A percentile compares a stretch with the other conserved stretches of the same genome.
Conservation (phyloP, 2,797 vertebrate species). For the Notoglanidium macrostoma region DNA sequence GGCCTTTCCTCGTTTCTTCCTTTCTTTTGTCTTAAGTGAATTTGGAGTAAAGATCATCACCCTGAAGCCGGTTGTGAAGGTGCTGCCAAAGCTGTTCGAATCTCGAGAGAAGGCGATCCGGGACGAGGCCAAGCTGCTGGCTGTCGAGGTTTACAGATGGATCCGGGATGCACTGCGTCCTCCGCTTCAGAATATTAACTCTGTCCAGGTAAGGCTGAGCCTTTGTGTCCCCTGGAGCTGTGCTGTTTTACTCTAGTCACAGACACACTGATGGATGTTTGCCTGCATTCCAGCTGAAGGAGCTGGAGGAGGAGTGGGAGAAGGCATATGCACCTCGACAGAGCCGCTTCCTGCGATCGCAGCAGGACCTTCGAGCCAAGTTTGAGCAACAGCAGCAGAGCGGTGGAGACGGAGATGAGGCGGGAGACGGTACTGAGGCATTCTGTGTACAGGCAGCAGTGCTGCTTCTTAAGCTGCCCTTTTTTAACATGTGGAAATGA, state of each 20-base stretch:
- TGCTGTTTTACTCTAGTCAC: neutral
- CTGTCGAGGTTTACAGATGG: slow-evolving; percentile 95
- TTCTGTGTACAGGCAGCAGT: neutral
- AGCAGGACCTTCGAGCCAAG: slow-evolving; percentile 93
- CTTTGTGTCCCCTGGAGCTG: neutral
- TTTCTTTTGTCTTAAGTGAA: slow-evolving; percentile 77
- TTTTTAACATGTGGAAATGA: neutral
- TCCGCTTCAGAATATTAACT: slow-evolving; percentile 90
- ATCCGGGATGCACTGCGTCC: slow-evolving; percentile 92
- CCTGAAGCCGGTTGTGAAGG: slow-evolving; percentile 94
- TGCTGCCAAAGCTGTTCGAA: slow-evolving; percentile 94
- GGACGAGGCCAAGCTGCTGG: slow-evolving; percentile 93
- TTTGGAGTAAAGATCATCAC: slow-evolving; percentile 95
- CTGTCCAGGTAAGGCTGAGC: slow-evolving; percentile 83
- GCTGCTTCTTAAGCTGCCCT: neutral
- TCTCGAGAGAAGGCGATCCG: slow-evolving; percentile 96
- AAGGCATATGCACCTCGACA: slow-evolving; percentile 88
- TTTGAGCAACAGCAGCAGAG: slow-evolving; percentile 85
- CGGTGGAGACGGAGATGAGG: slow-evolving; percentile 78
- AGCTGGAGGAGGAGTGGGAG: slow-evolving; percentile 96
- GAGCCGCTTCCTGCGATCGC: slow-evolving; percentile 89
- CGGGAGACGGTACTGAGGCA: slow-evolving; percentile 77
- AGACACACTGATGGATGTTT: neutral
- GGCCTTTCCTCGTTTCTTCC: neutral
- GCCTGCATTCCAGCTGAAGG: slow-evolving; percentile 82